Evolutionary conservation across 2,888 invertebrate species (phyloP), one percentile per base, ranked within the genome.

Genomic region (Branchipolynoe longqiensis): DNA sequence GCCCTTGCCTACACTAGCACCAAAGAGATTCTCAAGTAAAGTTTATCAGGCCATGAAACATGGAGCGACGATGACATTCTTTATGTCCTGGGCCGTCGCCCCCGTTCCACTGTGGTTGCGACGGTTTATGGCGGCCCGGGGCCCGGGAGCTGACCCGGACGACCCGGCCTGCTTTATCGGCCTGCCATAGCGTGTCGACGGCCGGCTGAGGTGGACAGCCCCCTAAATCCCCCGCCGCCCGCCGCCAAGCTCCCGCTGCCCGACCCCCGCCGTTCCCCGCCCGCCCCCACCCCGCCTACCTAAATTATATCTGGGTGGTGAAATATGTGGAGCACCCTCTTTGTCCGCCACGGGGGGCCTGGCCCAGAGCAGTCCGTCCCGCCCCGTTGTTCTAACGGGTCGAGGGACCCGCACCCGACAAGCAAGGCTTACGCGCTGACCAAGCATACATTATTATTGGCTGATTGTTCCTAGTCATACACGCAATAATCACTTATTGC

Each of bases 41-140:
- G 69, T 69, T 69, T 69, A 69, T 69, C 69, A 69, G 69, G 69
- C 18, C 38, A 69, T 69, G 31, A 69, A 31, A 31, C 69, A 69
- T 69, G 69, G 69, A 4, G 69, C 69, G 31, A 14, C 4, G 38
- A 69, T 25, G 36, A 38, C 69, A 31, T 69, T 8, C 31, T 69
- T 69, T 69, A 69, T 69, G 36, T 33, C 31, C n/a, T 8, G 28
- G 69, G 6, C 4, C 59, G 22, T 12, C 56, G n/a, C 3, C 56
- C 56, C 18, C 56, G 25, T 56, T 12, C 56, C 56, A 8, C 56
- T 56, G 25, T 56, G 3, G 25, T 38, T 18, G 73, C n/a, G 73
- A 28, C 12, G 73, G 4, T 22, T 3, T 12, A n/a, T 18, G 6
- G 36, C n/a, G 73, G 12, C n/a, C 22, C 38, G n/a, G 6, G n/a